Conservation (phyloP, 1,140 invertebrate genomes). For the Bactericera cockerelli region DNA sequence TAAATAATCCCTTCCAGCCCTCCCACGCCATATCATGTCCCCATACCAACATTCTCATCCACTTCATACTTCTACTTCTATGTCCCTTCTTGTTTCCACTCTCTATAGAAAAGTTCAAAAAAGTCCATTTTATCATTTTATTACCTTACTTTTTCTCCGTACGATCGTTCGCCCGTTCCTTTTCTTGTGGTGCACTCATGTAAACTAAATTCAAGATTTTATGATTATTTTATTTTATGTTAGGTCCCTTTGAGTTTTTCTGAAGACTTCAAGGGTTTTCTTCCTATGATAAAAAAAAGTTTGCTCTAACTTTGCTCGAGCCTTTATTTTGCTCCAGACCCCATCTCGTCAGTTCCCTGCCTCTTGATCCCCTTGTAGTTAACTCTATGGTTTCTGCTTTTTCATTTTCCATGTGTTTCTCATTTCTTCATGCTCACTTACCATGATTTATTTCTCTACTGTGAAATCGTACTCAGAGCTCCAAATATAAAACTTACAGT, state of each 20-base stretch:
- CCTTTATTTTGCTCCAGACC: too few species aligned
- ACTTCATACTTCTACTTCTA: neutral
- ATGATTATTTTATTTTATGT: constrained; percentile 9
- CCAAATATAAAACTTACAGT: too few species aligned
- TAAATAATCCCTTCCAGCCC: neutral
- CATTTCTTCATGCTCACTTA: too few species aligned
- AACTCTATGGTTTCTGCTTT: too few species aligned
- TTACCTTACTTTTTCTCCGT: constrained; percentile 5
- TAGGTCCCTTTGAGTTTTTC: constrained; percentile 1
- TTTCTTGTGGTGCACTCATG: constrained; percentile 9
- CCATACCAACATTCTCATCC: neutral
- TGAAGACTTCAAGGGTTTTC: neutral
- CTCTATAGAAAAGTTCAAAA: constrained; percentile 8
- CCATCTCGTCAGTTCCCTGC: too few species aligned
- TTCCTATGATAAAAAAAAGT: too few species aligned
- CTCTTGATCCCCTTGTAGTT: too few species aligned
- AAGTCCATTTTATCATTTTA: constrained; percentile 9
- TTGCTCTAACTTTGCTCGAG: too few species aligned
- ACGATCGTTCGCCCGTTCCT: neutral
- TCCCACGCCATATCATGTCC: neutral
- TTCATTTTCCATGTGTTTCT: too few species aligned
- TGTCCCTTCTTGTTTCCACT: neutral
- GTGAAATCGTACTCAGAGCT: too few species aligned
- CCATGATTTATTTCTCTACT: too few species aligned
- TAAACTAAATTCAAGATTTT: constrained; percentile 9